Evolutionary conservation across 2,888 invertebrate species (phyloP).

Genomic region (Trichogramma dendrolimi): DNA sequence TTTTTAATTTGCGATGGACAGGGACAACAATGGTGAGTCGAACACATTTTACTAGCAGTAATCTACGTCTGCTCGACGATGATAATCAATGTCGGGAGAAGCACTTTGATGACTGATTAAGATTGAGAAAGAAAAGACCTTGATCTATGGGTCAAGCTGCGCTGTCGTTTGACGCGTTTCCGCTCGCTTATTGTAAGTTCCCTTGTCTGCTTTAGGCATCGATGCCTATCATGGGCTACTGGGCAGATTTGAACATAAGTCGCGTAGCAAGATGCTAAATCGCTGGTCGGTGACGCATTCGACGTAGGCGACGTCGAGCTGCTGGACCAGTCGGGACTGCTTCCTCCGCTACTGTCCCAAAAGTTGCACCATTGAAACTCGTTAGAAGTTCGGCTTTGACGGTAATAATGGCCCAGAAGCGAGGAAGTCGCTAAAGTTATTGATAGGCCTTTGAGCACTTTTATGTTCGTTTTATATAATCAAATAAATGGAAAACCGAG

Average conservation of each 20-base stretch:
- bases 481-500: no score
- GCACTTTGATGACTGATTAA: not conserved
- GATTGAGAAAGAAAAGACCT: conserved; percentile 20
- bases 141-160: conserved; percentile 26
- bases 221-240: conserved; percentile 44
- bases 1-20: no score
- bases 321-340: not conserved
- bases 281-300: conserved; percentile 9
- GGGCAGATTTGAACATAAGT: conserved; percentile 43
- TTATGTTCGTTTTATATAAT: no score
- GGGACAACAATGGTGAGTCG: no score
- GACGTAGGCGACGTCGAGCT: conserved; percentile 11
- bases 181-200: conserved; percentile 42
- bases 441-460: no score
- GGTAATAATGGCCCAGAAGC: no score
- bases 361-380: no score
- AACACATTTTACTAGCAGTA: no score
- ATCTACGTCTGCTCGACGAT: no score
- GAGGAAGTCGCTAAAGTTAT: no score
- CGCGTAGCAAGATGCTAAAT: conserved; percentile 8
- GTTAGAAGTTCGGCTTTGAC: no score
- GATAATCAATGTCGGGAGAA: no score
- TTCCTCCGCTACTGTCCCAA: not conserved
- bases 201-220: conserved; percentile 44
- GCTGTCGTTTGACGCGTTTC: conserved; percentile 19